phyloP scores from a whole-genome alignment of 1,140 invertebrate species.

The Conus ventricosus region DNA sequence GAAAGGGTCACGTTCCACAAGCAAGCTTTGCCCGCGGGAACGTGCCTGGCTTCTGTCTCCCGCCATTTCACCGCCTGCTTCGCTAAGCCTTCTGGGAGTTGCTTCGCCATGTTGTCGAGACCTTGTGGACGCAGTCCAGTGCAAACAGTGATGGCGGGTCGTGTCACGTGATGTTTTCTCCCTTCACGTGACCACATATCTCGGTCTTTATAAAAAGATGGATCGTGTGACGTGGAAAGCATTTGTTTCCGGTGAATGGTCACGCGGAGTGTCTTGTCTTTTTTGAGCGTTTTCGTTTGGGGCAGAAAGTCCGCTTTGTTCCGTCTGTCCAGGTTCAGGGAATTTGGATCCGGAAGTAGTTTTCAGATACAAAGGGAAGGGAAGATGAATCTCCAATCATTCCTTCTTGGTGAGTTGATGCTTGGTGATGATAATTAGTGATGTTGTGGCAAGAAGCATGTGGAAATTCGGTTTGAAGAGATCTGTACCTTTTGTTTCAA shows the following conservation, averaged over 20 bases:
- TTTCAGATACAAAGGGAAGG: not conserved
- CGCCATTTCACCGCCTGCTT: not conserved
- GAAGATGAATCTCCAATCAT: not conserved
- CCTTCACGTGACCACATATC: not conserved
- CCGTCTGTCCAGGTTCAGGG: too few relatives aligned
- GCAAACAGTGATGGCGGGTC: not conserved
- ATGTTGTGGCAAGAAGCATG: too few relatives aligned
- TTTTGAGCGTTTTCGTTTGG: not conserved
- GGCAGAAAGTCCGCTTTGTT: too few relatives aligned
- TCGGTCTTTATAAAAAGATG: not conserved
- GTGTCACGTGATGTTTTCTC: not conserved
- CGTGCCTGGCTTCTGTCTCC: not conserved
- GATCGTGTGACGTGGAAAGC: not conserved
- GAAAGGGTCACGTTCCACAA: not conserved
- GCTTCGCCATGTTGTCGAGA: not conserved
- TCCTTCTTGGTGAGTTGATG: slow-evolving; percentile 14
- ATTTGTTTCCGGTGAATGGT: not conserved
- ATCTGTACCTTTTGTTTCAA: too few relatives aligned
- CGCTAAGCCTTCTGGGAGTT: not conserved
- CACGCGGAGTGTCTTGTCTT: not conserved
- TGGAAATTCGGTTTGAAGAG: too few relatives aligned
- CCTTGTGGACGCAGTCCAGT: not conserved
- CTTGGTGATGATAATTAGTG: not conserved
- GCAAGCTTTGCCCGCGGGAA: not conserved
- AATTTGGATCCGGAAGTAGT: too few relatives aligned